These are phyloP conservation scores for Poecile atricapillus DNA, from an alignment of 2,113 vertebrate genomes.

Conservation along the genomic window DNA sequence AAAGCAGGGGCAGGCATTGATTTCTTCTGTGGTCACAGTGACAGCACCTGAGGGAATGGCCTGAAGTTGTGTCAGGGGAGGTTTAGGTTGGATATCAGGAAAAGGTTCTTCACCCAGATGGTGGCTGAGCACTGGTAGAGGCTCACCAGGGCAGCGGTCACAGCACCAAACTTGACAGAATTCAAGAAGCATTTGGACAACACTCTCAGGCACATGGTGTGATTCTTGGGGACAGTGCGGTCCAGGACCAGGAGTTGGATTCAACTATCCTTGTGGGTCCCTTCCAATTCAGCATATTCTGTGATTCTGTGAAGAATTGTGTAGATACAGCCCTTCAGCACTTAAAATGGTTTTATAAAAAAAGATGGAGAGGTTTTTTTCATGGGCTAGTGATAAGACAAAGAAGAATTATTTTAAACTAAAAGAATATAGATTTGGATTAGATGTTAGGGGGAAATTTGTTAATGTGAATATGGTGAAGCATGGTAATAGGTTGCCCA, in stretches of 20 bases:
- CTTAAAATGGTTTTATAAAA: background rate
- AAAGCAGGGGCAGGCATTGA: background rate
- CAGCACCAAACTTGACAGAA: background rate
- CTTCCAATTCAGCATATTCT: background rate
- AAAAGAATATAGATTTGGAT: background rate
- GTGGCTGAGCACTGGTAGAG: rapidly evolving
- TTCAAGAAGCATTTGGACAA: rapidly evolving
- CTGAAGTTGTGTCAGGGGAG: rapidly evolving
- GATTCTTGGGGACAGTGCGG: background rate
- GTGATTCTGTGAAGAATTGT: background rate
- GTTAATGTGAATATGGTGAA: background rate
- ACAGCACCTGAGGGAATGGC: rapidly evolving
- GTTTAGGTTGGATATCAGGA: background rate
- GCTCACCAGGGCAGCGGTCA: rapidly evolving
- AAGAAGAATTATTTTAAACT: background rate
- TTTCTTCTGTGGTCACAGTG: background rate
- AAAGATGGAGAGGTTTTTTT: background rate
- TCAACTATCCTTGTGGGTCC: background rate
- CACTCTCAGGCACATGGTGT: rapidly evolving
- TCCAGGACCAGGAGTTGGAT: background rate
- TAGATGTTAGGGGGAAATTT: background rate
- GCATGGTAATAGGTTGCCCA: background rate
- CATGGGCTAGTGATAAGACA: background rate
- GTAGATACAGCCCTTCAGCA: background rate
- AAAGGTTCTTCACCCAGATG: background rate